phyloP scores from a whole-genome alignment of 2,797 vertebrate genomes.

The Diceros bicornis region DNA sequence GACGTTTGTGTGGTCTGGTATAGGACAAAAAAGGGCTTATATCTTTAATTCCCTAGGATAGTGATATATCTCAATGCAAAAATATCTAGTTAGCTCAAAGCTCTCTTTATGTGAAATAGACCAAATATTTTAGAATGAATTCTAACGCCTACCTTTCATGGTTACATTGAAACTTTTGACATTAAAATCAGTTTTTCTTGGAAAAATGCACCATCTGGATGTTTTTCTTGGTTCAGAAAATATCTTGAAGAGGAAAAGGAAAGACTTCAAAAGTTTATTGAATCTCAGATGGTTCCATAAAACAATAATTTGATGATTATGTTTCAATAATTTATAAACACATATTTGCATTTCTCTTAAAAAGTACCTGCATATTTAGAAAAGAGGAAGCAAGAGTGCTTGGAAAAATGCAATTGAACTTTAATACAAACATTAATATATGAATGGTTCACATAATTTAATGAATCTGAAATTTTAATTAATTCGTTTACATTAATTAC shows the following conservation, averaged over 20 bases:
- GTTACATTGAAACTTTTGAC: slow-evolving; percentile 50
- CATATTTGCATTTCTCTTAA: slow-evolving; percentile 43
- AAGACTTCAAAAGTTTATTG: slow-evolving; percentile 22
- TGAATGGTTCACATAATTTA: neutral
- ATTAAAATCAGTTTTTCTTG: slow-evolving; percentile 53
- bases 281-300: slow-evolving; percentile 22
- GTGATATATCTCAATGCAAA: neutral
- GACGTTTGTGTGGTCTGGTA: neutral
- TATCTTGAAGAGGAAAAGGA: slow-evolving; percentile 15
- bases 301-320: slow-evolving; percentile 34
- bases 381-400: neutral
- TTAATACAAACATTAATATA: slow-evolving; percentile 1
- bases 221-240: slow-evolving; percentile 61
- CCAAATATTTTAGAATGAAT: slow-evolving; percentile 69
- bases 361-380: slow-evolving; percentile 39
- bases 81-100: neutral
- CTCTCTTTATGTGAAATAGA: slow-evolving; percentile 48
- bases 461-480: slow-evolving; percentile 41
- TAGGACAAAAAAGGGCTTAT: neutral
- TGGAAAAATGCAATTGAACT: slow-evolving; percentile 44
- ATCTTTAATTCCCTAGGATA: neutral
- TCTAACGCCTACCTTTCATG: neutral
- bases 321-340: slow-evolving; percentile 43
- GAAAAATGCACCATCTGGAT: slow-evolving; percentile 36
- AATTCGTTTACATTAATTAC: slow-evolving; percentile 10